phyloP scores from a whole-genome alignment of 2,797 vertebrate genomes.

The Takifugu rubripes region DNA sequence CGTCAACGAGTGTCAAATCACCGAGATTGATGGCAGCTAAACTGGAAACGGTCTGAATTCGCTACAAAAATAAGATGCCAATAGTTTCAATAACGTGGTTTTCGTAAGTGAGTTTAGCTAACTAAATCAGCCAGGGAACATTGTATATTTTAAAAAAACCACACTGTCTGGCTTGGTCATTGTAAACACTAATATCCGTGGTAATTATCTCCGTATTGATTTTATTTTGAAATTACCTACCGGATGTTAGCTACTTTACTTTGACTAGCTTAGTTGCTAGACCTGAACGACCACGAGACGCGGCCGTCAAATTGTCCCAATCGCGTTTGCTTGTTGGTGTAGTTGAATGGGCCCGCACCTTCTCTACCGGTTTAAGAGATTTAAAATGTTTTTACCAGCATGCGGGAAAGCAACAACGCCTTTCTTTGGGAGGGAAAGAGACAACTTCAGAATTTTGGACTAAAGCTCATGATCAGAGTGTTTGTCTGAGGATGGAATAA shows the following conservation, averaged over 20 bases:
- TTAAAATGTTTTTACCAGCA: neutral
- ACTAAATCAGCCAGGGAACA: too few species aligned
- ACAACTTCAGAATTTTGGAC: neutral
- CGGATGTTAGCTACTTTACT: neutral
- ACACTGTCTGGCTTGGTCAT: too few species aligned
- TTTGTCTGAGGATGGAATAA: conserved; percentile 6
- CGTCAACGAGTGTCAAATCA: conserved; percentile 27
- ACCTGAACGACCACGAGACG: neutral
- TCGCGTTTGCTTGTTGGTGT: conserved; percentile 25
- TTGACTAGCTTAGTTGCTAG: neutral
- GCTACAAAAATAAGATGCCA: conserved; percentile 33
- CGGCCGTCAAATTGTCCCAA: conserved; percentile 17
- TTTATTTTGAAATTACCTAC: conserved; percentile 36
- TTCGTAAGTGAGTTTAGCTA: neutral
- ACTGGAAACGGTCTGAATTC: conserved; percentile 13
- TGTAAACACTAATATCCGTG: too few species aligned
- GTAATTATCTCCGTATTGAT: neutral
- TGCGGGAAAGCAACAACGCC: neutral
- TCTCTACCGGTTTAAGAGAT: neutral
- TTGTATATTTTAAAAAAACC: too few species aligned
- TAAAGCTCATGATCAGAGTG: conserved; percentile 5
- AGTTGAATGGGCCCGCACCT: conserved; percentile 24
- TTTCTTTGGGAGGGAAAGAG: neutral
- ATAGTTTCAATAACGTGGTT: too few species aligned
- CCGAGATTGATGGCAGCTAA: neutral